Evolutionary conservation across 2,888 invertebrate species (phyloP).

Genomic region (Candidula unifasciata): DNA sequence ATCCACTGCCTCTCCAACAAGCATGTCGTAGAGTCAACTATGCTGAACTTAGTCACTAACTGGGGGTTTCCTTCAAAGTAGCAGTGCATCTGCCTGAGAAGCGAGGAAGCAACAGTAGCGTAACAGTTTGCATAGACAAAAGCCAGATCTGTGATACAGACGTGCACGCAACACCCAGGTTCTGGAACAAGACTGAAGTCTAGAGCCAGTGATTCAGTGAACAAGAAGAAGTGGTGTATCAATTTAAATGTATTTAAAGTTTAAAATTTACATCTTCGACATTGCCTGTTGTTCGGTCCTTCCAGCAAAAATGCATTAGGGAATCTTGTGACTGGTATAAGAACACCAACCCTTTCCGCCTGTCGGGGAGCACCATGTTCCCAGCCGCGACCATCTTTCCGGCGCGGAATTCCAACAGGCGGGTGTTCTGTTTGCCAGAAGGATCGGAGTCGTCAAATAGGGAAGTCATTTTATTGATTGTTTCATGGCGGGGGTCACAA

Average conservation of each 20-base stretch:
- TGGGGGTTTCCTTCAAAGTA: too few species aligned
- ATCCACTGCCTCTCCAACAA: too few species aligned
- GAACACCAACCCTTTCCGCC: slow-evolving; percentile 94
- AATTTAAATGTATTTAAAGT: not conserved
- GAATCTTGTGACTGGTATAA: slow-evolving; percentile 98
- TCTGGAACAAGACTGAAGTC: too few species aligned
- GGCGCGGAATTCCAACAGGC: slow-evolving; percentile 94
- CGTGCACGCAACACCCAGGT: too few species aligned
- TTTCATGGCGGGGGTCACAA: not conserved
- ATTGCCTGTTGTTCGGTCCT: slow-evolving; percentile 93
- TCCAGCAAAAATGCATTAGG: slow-evolving; percentile 99
- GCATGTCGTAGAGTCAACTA: too few species aligned
- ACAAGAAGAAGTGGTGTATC: not conserved
- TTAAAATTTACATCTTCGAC: slow-evolving; percentile 88
- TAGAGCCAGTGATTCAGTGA: too few species aligned
- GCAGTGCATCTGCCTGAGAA: too few species aligned
- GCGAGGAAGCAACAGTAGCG: too few species aligned
- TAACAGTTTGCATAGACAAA: too few species aligned
- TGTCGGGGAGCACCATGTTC: slow-evolving; percentile 90
- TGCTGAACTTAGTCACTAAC: too few species aligned
- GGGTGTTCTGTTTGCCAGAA: slow-evolving; percentile 83
- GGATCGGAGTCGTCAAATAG: slow-evolving; percentile 51
- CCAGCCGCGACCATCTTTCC: slow-evolving; percentile 97
- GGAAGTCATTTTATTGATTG: slow-evolving; percentile 48
- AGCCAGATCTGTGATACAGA: too few species aligned